phyloP scores from a whole-genome alignment of 2,113 vertebrate genomes.

The Brachyistius frenatus region DNA sequence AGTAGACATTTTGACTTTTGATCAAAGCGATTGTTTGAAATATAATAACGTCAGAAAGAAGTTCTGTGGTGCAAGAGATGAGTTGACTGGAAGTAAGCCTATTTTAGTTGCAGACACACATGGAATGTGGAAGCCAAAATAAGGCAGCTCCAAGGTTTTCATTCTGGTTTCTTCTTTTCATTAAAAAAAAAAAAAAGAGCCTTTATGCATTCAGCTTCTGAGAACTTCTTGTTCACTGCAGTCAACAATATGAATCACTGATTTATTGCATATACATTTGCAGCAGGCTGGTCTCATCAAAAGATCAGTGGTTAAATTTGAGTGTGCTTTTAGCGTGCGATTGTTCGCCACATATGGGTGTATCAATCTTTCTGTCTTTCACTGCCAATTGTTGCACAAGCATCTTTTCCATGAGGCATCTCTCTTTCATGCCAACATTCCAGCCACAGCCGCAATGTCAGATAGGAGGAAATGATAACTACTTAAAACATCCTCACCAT shows the following conservation, averaged over 20 bases:
- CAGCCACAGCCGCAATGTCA: conserved; percentile 65
- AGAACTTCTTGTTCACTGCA: conserved; percentile 20
- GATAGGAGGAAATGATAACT: conserved; percentile 72
- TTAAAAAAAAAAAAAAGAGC: neutral
- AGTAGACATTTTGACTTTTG: neutral
- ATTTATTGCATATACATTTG: conserved; percentile 59
- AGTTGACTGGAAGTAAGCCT: conserved; percentile 12
- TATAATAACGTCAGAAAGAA: neutral
- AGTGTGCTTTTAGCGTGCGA: conserved; percentile 74
- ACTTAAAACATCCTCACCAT: conserved; percentile 59
- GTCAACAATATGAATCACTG: conserved; percentile 44
- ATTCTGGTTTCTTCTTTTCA: conserved; percentile 34
- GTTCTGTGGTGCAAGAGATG: neutral
- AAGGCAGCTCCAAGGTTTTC: conserved; percentile 20
- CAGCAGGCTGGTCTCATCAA: conserved; percentile 49
- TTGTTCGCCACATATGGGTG: conserved; percentile 78
- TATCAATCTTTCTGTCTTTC: conserved; percentile 78
- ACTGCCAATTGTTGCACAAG: conserved; percentile 81
- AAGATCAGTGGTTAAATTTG: conserved; percentile 50
- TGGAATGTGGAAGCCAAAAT: conserved; percentile 33
- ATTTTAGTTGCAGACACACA: conserved; percentile 13
- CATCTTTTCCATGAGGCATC: conserved; percentile 81
- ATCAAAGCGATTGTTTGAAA: neutral
- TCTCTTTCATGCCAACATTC: conserved; percentile 82
- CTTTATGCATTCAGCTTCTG: conserved; percentile 8